Percentiles rank a stretch among this genome's conserved stretches.
Conservation (phyloP, 1,140 invertebrate species). For the Tribolium castaneum region DNA sequence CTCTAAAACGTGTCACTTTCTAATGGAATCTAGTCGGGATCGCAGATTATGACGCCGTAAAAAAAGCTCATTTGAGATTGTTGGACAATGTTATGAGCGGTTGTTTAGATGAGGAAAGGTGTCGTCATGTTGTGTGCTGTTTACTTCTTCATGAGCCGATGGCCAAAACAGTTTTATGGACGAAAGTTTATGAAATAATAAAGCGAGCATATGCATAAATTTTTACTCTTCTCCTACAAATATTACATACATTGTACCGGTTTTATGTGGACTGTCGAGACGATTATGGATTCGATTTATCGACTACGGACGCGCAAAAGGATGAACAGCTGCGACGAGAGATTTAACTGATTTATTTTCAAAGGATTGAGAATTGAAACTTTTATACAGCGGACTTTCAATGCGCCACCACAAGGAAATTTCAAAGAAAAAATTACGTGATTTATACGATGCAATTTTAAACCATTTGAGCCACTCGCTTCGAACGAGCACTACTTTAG, state of each 20-base stretch:
- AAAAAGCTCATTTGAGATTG: not conserved
- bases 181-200: constrained; percentile 3
- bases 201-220: constrained; percentile 6
- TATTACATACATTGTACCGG: not conserved
- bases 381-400: too few species aligned
- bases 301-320: not conserved
- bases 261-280: not conserved
- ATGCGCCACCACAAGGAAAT: too few species aligned
- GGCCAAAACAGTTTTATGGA: not conserved
- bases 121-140: not conserved
- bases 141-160: constrained; percentile 6
- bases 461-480: too few species aligned
- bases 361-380: not conserved
- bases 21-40: not conserved
- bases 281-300: not conserved
- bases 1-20: not conserved
- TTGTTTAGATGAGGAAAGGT: not conserved
- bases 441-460: too few species aligned
- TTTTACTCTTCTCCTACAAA: not conserved
- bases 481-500: too few species aligned
- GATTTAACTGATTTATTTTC: not conserved
- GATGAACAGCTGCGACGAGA: not conserved
- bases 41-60: not conserved
- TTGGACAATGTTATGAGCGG: not conserved
- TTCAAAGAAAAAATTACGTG: too few species aligned